These are phyloP conservation scores for Drosophila sordidula DNA, from an alignment of 2,888 invertebrate species.

Conservation along the genomic window DNA sequence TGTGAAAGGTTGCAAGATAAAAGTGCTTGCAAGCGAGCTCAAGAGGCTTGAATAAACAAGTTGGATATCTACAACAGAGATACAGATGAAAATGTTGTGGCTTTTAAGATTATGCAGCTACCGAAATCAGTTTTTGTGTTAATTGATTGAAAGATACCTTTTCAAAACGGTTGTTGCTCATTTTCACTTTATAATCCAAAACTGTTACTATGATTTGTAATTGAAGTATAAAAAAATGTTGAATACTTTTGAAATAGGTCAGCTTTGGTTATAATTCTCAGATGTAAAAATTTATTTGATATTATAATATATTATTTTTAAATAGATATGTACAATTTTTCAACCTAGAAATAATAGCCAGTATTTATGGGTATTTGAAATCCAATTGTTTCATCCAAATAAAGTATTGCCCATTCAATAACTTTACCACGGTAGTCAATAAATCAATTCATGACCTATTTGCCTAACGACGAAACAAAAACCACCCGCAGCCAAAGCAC, in stretches of 20 bases:
- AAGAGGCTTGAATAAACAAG: background rate
- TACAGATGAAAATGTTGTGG: constrained; percentile 3
- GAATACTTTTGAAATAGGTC: too few species aligned
- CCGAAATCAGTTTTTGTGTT: constrained; percentile 6
- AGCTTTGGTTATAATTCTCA: too few species aligned
- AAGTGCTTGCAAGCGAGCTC: constrained; percentile 14
- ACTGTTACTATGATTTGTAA: background rate
- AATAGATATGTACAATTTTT: too few species aligned
- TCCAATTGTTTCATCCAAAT: background rate
- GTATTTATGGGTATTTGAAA: background rate
- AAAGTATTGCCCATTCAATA: too few species aligned
- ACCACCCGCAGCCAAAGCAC: constrained; percentile 17
- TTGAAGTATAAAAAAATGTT: too few species aligned
- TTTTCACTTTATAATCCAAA: constrained; percentile 1
- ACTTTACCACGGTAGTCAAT: constrained; percentile 27
- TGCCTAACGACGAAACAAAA: constrained; percentile 26
- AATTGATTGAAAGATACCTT: constrained; percentile 4
- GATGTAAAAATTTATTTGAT: too few species aligned
- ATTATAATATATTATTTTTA: too few species aligned
- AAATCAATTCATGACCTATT: constrained; percentile 49
- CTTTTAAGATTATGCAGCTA: constrained; percentile 17
- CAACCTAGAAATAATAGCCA: too few species aligned
- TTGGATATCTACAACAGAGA: background rate
- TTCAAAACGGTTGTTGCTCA: background rate
- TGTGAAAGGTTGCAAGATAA: constrained; percentile 60